Evolutionary conservation across 2,888 invertebrate genomes (phyloP).

Genomic region (Scaptodrosophila latifasciaeformis): DNA sequence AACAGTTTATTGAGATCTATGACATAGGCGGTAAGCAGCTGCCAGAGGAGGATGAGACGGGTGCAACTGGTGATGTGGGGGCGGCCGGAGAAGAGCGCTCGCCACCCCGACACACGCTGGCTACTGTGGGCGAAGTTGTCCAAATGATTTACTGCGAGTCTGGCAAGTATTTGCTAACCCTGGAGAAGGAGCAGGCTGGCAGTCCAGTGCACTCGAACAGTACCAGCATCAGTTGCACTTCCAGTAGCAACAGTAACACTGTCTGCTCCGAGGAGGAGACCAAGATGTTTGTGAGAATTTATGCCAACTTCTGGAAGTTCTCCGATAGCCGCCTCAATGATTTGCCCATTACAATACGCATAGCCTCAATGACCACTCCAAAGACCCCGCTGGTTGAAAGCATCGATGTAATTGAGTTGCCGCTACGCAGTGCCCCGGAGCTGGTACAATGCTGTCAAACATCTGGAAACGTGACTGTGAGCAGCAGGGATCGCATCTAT

Average conservation of each 20-base stretch:
- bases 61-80: slow-evolving; percentile 20
- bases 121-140: slow-evolving; percentile 83
- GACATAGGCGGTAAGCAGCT: slow-evolving; percentile 63
- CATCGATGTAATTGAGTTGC: slow-evolving; percentile 85
- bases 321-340: slow-evolving; percentile 74
- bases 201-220: slow-evolving; percentile 69
- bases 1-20: slow-evolving; percentile 74
- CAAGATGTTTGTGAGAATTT: slow-evolving; percentile 79
- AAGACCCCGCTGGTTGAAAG: slow-evolving; percentile 80
- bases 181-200: slow-evolving; percentile 72
- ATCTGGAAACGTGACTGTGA: slow-evolving; percentile 72
- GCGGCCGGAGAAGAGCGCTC: slow-evolving; percentile 48
- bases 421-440: slow-evolving; percentile 78
- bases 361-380: slow-evolving; percentile 85
- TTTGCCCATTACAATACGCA: slow-evolving; percentile 77
- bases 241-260: slow-evolving; percentile 69
- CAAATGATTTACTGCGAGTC: slow-evolving; percentile 81
- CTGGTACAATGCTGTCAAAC: slow-evolving; percentile 79
- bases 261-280: slow-evolving; percentile 73
- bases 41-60: slow-evolving; percentile 7
- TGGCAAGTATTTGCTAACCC: slow-evolving; percentile 76
- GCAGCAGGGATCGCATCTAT: slow-evolving; percentile 73
- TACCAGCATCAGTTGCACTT: slow-evolving; percentile 71
- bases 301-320: slow-evolving; percentile 81
- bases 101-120: slow-evolving; percentile 77